Base-by-base conservation (phyloP, 1,140 invertebrate genomes). In the Radopholus similis region DNA sequence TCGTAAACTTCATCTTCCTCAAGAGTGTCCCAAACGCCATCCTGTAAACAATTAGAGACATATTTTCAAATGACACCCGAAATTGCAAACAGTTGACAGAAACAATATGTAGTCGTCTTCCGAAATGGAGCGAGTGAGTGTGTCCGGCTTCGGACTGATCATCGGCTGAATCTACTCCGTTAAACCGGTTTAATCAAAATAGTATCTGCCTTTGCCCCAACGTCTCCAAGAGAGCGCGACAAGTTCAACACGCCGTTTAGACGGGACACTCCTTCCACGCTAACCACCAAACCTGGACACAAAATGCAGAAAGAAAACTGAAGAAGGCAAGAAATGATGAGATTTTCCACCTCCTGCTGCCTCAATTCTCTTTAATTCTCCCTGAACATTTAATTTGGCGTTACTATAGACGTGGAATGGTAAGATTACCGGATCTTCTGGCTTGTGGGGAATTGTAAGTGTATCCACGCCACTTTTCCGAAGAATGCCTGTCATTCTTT, bases 161-260 rank as follows among this genome's bases (percentile, higher is more conserved):
- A 66, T 64, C 1, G 49, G 49, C 34, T 55, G 3, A 40, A 35
- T 42, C 13, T 5, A 1, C 28, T 32, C 4, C 2, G 42, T 1
- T 13, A 8, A 18, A 42, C 30, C 32, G 18, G 9, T 2, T 11
- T 57, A 0, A 38, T 18, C 15, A 15, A 3, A 21, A 51, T 11
- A 13, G 8, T 3, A 40, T 60, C 11, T 57, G 32, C 54, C 40
- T 42, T 66, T 4, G 58, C 58, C 28, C 13, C 26, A n/a, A 66
- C 35, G 23, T 66, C 64, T 4, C 64, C 64, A 6, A 66, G 47
- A 4, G 64, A 66, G 26, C 64, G 54, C 18, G 49, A 56, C 23
- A 66, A 21, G 51, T 66, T 66, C 49, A 66, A 32, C n/a, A 66
- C 63, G 8, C 64, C 64, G 28, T 66, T 66, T 11, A 66, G 40